Evolutionary conservation across 2,888 invertebrate genomes (phyloP).

Genomic region (Caenorhabditis sp.): DNA sequence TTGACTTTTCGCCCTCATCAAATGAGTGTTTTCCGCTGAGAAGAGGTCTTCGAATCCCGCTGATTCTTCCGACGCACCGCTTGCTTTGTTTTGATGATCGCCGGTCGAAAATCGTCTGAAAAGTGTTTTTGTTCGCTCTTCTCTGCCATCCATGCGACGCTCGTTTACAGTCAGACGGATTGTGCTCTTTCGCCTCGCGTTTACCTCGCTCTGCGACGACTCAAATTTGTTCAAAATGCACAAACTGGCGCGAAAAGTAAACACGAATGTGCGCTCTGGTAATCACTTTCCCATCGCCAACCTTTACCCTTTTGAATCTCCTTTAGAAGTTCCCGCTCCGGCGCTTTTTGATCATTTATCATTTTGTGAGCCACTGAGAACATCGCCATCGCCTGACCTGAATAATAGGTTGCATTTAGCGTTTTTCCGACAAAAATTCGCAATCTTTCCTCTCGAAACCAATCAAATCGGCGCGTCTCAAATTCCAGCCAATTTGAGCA

Average conservation of each 20-base stretch:
- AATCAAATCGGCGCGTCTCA: conserved; percentile 21
- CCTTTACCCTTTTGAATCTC: conserved; percentile 8
- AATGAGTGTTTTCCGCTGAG: conserved; percentile 6
- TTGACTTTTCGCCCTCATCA: not conserved
- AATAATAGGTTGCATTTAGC: too few species aligned
- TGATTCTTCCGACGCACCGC: not conserved
- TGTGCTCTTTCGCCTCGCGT: conserved; percentile 8
- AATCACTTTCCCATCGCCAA: conserved; percentile 34
- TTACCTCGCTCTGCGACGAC: conserved; percentile 5
- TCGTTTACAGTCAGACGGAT: not conserved
- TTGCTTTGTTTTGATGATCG: conserved; percentile 37
- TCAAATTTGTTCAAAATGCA: conserved; percentile 27
- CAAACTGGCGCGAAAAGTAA: conserved; percentile 50
- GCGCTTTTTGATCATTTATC: conserved; percentile 1
- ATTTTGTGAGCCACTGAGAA: too few species aligned
- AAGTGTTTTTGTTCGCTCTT: not conserved
- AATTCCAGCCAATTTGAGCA: conserved; percentile 31
- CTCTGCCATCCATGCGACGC: not conserved
- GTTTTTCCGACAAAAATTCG: too few species aligned
- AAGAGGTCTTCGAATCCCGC: not conserved
- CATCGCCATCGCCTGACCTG: too few species aligned
- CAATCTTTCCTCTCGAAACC: too few species aligned
- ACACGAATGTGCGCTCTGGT: conserved; percentile 34
- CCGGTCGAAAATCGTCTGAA: conserved; percentile 24
- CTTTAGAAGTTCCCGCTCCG: conserved; percentile 7